Evolutionary conservation across 2,113 vertebrate genomes (phyloP).

Genomic region (Pteruthius melanotis): DNA sequence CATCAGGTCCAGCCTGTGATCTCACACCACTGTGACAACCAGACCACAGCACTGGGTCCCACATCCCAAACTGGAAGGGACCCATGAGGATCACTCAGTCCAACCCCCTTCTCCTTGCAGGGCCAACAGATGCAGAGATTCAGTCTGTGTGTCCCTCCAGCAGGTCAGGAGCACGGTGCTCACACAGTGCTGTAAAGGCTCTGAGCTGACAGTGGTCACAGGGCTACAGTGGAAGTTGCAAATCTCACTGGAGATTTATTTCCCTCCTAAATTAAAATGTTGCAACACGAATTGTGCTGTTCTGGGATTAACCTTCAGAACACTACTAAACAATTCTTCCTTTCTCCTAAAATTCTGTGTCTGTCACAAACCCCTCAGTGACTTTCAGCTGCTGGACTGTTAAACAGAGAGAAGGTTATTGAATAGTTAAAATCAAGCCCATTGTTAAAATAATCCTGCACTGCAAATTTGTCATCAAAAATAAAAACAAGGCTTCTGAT

Average conservation of each 20-base stretch:
- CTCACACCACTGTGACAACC: rapidly evolving
- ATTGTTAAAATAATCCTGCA: neutral
- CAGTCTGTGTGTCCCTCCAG: neutral
- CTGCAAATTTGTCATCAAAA: neutral
- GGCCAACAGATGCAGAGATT: neutral
- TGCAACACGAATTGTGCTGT: neutral
- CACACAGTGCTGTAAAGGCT: neutral
- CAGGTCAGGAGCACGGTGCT: neutral
- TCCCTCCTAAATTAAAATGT: neutral
- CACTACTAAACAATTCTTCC: neutral
- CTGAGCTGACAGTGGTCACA: neutral
- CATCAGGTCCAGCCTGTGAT: neutral
- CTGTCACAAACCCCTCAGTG: neutral
- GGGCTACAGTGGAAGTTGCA: neutral
- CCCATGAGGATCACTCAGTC: rapidly evolving
- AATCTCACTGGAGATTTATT: neutral
- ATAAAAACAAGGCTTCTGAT: neutral
- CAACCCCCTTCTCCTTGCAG: neutral
- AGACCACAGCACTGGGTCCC: neutral
- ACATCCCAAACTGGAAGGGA: neutral
- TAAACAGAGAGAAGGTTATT: neutral
- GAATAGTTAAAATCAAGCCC: neutral
- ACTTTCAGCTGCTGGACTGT: neutral
- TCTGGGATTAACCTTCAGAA: neutral
- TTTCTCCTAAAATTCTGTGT: neutral